phyloP scores from a whole-genome alignment of 1,140 invertebrate species.

The Steinernema feltiae region DNA sequence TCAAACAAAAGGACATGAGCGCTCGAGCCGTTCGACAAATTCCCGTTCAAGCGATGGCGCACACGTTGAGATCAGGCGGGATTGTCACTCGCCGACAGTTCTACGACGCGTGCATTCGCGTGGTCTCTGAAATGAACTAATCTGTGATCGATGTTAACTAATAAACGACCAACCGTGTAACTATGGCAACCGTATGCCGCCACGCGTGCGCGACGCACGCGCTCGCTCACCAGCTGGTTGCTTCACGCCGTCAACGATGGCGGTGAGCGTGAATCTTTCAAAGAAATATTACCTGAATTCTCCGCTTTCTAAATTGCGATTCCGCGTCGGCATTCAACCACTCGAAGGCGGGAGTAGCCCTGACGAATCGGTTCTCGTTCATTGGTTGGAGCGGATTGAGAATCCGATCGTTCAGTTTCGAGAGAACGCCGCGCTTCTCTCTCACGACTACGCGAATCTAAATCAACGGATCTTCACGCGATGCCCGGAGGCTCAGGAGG shows the following conservation, averaged over 20 bases:
- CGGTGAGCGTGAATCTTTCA: neutral
- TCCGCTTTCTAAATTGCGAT: neutral
- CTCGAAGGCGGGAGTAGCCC: neutral
- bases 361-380: neutral
- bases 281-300: neutral
- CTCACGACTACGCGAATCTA: neutral
- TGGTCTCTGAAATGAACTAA: no score
- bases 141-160: no score
- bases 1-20: neutral
- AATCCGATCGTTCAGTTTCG: neutral
- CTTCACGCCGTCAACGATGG: no score
- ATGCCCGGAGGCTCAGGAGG: neutral
- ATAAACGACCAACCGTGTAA: no score
- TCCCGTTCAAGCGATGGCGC: slow-evolving; percentile 12
- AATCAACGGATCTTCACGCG: neutral
- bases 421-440: neutral
- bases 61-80: neutral
- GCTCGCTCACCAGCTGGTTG: no score
- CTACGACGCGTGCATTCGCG: neutral
- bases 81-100: neutral
- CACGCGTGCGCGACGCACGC: no score
- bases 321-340: neutral
- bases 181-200: no score
- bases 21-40: slow-evolving; percentile 29
- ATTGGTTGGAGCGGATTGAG: neutral